These are phyloP conservation scores for Luidia sarsii DNA, from an alignment of 53 echinoderm and acorn worm species.

Conservation along the genomic window DNA sequence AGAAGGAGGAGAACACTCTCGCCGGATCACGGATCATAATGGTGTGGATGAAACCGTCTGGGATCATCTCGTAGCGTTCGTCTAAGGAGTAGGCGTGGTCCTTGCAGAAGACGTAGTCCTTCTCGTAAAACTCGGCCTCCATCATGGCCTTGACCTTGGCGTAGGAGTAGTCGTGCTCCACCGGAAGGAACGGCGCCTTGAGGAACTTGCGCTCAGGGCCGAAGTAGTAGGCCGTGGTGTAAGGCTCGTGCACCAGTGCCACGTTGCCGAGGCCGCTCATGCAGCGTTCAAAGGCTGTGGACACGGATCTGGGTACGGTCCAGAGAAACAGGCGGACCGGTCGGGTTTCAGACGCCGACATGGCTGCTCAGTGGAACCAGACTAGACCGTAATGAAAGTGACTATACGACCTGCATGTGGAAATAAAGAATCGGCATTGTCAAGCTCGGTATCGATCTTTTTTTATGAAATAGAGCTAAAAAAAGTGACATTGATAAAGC, in stretches of 20 bases:
- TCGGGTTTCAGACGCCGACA: not conserved
- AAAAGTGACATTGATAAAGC: too few relatives aligned
- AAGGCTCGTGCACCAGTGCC: slow-evolving; percentile 59
- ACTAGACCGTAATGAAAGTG: too few relatives aligned
- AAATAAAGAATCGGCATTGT: too few relatives aligned
- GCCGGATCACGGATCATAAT: slow-evolving; percentile 63
- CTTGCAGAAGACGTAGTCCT: slow-evolving; percentile 55
- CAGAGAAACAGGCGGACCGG: slow-evolving; percentile 55
- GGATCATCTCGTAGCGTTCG: slow-evolving; percentile 50
- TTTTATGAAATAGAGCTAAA: too few relatives aligned
- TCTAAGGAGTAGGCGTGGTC: slow-evolving; percentile 63
- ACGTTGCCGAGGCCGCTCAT: slow-evolving; percentile 64
- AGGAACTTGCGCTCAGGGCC: slow-evolving; percentile 62
- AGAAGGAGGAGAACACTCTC: slow-evolving; percentile 33
- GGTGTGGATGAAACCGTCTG: slow-evolving; percentile 58
- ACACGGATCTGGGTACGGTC: slow-evolving; percentile 65
- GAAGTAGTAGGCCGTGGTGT: slow-evolving; percentile 69
- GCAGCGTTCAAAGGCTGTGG: slow-evolving; percentile 72
- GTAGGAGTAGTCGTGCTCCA: slow-evolving; percentile 61
- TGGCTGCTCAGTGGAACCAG: too few relatives aligned
- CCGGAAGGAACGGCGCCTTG: slow-evolving; percentile 56
- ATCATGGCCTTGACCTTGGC: slow-evolving; percentile 53
- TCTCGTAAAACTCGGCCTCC: slow-evolving; percentile 55
- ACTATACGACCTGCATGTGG: too few relatives aligned
- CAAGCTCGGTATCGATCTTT: too few relatives aligned